Base-by-base conservation (phyloP, 1,140 invertebrate species). In the Penaeus japonicus region DNA sequence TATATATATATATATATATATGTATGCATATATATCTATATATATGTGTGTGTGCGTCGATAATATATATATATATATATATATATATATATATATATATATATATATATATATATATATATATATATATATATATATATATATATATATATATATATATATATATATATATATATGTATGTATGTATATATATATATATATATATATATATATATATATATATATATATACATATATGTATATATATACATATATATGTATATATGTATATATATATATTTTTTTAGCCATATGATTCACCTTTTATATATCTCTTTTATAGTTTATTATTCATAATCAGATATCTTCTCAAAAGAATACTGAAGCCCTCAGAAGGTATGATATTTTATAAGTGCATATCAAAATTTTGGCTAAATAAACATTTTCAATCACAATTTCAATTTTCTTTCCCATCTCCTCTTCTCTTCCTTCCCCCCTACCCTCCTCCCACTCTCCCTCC, bases 141-240 rank as follows among this genome's bases (percentile, higher is more conserved):
- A 77, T 77, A 77, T 77, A 77, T 77, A 77, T 77, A 77, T 77
- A 77, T 77, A 77, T 77, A 77, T 77, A 77, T 77, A 77, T 77
- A 77, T 77, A 77, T 77, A 77, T 77, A 77, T 77, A 77, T 77
- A 77, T 77, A 77, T 77, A 77, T 77, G 39, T 77, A 77, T 77
- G 39, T 39, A 77, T 77, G 39, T 77, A 77, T 77, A 77, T 77
- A 77, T 77, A 77, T 77, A 77, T 77, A 77, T 39, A 77, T 77
- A 77, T 77, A 77, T 77, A 77, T 77, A 77, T 77, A 77, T 77
- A 77, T 30, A 77, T 77, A 77, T 30, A 39, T 77, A 77, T 30
- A 77, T 77, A 77, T 30, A 77, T 77, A 77, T 30, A 77, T 77
- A 77, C 22, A 77, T 77, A 77, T 30, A 77, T 77, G 39, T 30